Evolutionary conservation across 2,888 invertebrate species (phyloP).

Genomic region (Portevinia maculata): DNA sequence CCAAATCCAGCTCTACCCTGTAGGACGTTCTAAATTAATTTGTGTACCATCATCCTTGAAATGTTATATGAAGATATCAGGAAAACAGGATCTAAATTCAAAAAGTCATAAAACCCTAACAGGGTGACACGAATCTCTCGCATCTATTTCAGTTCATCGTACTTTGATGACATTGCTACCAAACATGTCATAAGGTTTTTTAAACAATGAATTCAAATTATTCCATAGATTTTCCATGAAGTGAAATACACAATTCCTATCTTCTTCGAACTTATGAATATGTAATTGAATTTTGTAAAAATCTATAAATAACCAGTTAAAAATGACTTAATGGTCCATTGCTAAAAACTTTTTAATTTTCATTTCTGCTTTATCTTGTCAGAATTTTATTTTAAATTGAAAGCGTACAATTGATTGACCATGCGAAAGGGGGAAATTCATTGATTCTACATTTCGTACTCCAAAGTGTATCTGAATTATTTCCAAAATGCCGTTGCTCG

Average conservation of each 20-base stretch:
- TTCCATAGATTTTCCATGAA: not conserved
- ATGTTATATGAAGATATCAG: not conserved
- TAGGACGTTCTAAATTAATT: no score
- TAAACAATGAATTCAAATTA: not conserved
- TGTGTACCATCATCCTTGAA: no score
- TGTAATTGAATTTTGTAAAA: constrained; percentile 5
- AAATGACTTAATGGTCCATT: constrained; percentile 2
- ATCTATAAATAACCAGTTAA: constrained; percentile 2
- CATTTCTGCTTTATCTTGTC: not conserved
- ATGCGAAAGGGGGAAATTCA: not conserved
- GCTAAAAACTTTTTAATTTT: constrained; percentile 15
- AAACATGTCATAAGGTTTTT: not conserved
- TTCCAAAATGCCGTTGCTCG: not conserved
- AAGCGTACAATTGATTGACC: constrained; percentile 7
- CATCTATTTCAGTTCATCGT: not conserved
- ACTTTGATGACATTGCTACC: not conserved
- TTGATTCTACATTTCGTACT: not conserved
- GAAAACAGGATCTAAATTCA: not conserved
- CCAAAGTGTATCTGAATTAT: constrained; percentile 4
- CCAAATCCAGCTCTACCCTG: no score
- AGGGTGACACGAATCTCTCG: not conserved
- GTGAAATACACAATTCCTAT: not conserved
- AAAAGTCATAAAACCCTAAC: not conserved
- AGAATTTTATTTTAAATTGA: constrained; percentile 10
- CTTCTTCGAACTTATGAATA: not conserved